These are phyloP conservation scores for Nothoprocta pentlandii DNA, from an alignment of 2,113 vertebrate species.

Conservation along the genomic window DNA sequence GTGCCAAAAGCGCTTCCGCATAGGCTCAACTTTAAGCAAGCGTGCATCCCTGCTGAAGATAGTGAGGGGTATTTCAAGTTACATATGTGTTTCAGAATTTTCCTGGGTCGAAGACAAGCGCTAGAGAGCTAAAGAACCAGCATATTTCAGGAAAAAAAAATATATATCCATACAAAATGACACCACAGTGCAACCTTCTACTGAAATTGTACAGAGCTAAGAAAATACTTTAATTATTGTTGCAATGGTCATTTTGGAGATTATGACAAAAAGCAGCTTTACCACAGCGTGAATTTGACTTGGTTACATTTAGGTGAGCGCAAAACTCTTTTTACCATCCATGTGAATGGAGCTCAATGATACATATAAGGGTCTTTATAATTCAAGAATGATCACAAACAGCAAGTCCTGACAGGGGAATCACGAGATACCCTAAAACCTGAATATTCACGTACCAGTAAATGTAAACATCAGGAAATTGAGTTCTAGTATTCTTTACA, in stretches of 20 bases:
- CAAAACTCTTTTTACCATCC: background rate
- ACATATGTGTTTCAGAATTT: background rate
- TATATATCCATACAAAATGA: background rate
- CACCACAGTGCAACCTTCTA: background rate
- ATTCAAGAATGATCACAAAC: background rate
- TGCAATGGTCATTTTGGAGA: background rate
- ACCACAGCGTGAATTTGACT: background rate
- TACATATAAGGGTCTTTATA: background rate
- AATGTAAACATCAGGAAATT: background rate
- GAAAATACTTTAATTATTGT: constrained; percentile 1
- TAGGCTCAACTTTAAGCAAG: background rate
- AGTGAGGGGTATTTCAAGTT: background rate
- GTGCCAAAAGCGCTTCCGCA: constrained; percentile 39
- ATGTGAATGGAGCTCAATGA: background rate
- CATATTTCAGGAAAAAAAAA: background rate
- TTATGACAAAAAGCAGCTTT: background rate
- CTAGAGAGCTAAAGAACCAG: background rate
- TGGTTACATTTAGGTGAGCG: background rate
- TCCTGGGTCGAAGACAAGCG: background rate
- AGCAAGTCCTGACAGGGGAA: background rate
- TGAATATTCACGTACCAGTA: background rate
- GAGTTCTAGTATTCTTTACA: background rate
- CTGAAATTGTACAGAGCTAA: background rate
- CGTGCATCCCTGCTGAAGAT: background rate
- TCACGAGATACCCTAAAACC: background rate